These are phyloP conservation scores for Zaprionus capensis DNA, from an alignment of 1,140 invertebrate genomes.

Conservation along the genomic window DNA sequence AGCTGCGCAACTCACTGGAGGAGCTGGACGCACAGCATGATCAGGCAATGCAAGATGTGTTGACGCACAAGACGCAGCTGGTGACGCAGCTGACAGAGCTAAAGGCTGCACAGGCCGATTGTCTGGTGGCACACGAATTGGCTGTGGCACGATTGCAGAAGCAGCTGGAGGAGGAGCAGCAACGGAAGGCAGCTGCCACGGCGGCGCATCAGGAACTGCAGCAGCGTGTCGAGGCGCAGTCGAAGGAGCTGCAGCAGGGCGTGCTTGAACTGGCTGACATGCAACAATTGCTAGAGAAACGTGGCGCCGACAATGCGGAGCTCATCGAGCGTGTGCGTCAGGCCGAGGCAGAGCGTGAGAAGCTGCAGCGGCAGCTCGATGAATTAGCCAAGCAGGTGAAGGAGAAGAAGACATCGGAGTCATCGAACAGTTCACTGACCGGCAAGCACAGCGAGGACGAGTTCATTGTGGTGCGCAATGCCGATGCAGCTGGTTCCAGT, in stretches of 20 bases:
- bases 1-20: conserved; percentile 87
- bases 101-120: conserved; percentile 61
- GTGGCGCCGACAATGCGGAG: conserved; percentile 59
- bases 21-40: conserved; percentile 90
- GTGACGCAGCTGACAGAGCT: conserved; percentile 85
- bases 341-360: conserved; percentile 54
- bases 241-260: conserved; percentile 51
- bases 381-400: conserved; percentile 72
- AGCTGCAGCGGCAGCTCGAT: conserved; percentile 62
- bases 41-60: conserved; percentile 87
- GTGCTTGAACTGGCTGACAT: conserved; percentile 65
- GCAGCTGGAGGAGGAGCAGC: conserved; percentile 39
- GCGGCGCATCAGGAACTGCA: conserved; percentile 34
- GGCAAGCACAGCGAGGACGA: conserved; percentile 82
- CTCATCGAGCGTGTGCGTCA: conserved; percentile 69
- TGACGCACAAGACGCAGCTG: conserved; percentile 87
- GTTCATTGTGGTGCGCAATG: conserved; percentile 78
- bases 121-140: conserved; percentile 67
- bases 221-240: conserved; percentile 51
- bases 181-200: background rate
- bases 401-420: conserved; percentile 79
- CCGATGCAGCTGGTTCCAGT: conserved; percentile 56
- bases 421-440: conserved; percentile 72
- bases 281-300: conserved; percentile 72
- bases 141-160: conserved; percentile 56